These are phyloP conservation scores for Crenichthys baileyi DNA, from an alignment of 2,797 vertebrate species.

Conservation along the genomic window DNA sequence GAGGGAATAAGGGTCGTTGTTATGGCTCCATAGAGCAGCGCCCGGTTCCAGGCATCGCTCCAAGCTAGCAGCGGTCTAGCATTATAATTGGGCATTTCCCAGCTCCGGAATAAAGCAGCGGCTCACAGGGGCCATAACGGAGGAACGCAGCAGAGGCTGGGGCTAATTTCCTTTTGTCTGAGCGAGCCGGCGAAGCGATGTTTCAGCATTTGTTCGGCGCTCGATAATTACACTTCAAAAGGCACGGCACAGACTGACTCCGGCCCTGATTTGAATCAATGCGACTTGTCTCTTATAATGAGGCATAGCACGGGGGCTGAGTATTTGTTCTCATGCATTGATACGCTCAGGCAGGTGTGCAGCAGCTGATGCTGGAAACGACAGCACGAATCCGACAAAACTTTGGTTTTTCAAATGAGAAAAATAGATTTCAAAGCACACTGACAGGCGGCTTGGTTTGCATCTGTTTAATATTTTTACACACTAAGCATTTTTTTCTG, in stretches of 20 bases:
- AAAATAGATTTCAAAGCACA: slow-evolving; percentile 10
- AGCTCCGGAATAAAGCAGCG: slow-evolving; percentile 65
- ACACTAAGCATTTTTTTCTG: not conserved
- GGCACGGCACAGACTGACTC: slow-evolving; percentile 36
- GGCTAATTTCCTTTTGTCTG: slow-evolving; percentile 76
- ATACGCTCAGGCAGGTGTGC: slow-evolving; percentile 21
- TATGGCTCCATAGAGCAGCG: slow-evolving; percentile 66
- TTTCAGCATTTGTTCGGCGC: slow-evolving; percentile 59
- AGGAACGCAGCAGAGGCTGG: slow-evolving; percentile 49
- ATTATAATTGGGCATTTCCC: slow-evolving; percentile 77
- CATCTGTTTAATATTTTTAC: slow-evolving; percentile 2
- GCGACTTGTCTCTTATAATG: slow-evolving; percentile 41
- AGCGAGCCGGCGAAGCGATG: slow-evolving; percentile 66
- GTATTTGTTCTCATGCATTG: slow-evolving; percentile 31
- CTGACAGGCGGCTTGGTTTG: not conserved
- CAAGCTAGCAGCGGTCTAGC: slow-evolving; percentile 74
- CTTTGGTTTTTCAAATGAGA: not conserved
- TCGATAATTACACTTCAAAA: slow-evolving; percentile 69
- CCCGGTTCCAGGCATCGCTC: slow-evolving; percentile 68
- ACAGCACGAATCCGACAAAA: slow-evolving; percentile 4
- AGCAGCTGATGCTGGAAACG: not conserved
- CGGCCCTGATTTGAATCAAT: slow-evolving; percentile 54
- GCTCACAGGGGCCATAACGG: slow-evolving; percentile 63
- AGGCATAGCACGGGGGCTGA: slow-evolving; percentile 14
- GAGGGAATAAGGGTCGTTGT: slow-evolving; percentile 70